Evolutionary conservation across 2,797 vertebrate species (phyloP).

Genomic region (Sebastolobus alascanus): DNA sequence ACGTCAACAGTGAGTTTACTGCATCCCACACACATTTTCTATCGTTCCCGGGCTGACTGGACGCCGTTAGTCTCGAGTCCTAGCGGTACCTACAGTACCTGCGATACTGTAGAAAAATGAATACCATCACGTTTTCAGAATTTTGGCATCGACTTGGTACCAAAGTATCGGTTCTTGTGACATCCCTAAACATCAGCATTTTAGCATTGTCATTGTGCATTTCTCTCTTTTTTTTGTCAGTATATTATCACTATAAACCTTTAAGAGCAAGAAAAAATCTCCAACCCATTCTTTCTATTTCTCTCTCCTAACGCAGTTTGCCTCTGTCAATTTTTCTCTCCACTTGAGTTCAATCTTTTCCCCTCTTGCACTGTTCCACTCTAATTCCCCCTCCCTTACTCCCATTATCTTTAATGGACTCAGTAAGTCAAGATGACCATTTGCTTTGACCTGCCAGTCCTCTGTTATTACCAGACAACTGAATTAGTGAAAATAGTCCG

Average conservation of each 20-base stretch:
- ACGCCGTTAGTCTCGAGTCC: no score
- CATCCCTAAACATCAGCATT: no score
- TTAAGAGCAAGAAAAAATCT: neutral
- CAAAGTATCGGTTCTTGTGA: no score
- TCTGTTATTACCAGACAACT: constrained; percentile 1
- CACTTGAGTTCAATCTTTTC: constrained; percentile 5
- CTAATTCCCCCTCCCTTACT: neutral
- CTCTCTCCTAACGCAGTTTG: neutral
- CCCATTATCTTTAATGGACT: neutral
- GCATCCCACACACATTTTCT: no score
- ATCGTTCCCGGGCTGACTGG: no score
- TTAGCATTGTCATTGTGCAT: neutral
- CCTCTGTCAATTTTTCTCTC: neutral
- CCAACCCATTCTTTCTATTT: neutral
- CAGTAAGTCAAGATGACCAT: neutral
- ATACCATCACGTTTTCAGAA: no score
- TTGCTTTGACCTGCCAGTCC: constrained; percentile 9
- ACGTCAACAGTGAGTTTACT: no score
- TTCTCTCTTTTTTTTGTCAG: neutral
- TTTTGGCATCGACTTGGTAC: no score
- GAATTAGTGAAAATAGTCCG: neutral
- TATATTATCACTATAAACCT: neutral
- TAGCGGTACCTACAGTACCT: no score
- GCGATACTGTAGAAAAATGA: no score
- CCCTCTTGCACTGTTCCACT: constrained; percentile 6